Conservation (phyloP, 2,888 invertebrate species). For the Orchesellides sinensis region DNA sequence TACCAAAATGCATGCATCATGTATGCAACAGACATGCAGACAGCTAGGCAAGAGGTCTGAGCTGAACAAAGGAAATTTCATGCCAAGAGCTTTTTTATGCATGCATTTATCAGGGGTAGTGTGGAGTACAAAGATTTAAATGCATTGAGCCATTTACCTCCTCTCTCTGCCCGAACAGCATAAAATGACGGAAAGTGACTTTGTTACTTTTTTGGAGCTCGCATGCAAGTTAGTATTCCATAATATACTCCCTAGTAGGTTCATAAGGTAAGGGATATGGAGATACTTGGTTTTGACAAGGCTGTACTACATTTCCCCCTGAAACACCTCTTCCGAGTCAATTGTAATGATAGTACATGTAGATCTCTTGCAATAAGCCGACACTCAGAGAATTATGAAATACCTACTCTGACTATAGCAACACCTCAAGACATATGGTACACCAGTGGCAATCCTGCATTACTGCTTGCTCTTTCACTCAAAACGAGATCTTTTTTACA, state of each 20-base stretch:
- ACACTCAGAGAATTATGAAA: neutral
- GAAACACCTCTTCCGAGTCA: slow-evolving; percentile 38
- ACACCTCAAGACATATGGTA: slow-evolving; percentile 44
- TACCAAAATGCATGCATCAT: no score
- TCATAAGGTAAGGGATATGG: no score
- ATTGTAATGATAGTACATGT: slow-evolving; percentile 16
- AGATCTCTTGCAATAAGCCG: neutral
- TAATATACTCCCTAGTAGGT: slow-evolving; percentile 40
- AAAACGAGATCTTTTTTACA: slow-evolving; percentile 19
- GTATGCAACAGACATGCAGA: slow-evolving; percentile 14
- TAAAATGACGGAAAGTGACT: slow-evolving; percentile 31
- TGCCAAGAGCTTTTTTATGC: slow-evolving; percentile 11
- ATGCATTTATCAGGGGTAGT: slow-evolving; percentile 14
- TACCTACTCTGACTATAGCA: slow-evolving; percentile 7
- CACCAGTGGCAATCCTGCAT: neutral
- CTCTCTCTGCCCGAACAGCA: neutral
- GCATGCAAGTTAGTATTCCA: slow-evolving; percentile 19
- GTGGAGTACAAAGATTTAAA: slow-evolving; percentile 50
- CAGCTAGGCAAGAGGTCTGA: neutral
- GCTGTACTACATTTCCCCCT: slow-evolving; percentile 36
- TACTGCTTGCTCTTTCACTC: slow-evolving; percentile 23
- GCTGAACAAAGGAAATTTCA: slow-evolving; percentile 28
- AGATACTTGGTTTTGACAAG: slow-evolving; percentile 26
- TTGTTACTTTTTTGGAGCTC: slow-evolving; percentile 25
- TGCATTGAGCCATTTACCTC: slow-evolving; percentile 50